Percentiles rank a stretch among this genome's conserved stretches.
phyloP scores from a whole-genome alignment of 2,113 vertebrate species.

The Myotis lucifugus region DNA sequence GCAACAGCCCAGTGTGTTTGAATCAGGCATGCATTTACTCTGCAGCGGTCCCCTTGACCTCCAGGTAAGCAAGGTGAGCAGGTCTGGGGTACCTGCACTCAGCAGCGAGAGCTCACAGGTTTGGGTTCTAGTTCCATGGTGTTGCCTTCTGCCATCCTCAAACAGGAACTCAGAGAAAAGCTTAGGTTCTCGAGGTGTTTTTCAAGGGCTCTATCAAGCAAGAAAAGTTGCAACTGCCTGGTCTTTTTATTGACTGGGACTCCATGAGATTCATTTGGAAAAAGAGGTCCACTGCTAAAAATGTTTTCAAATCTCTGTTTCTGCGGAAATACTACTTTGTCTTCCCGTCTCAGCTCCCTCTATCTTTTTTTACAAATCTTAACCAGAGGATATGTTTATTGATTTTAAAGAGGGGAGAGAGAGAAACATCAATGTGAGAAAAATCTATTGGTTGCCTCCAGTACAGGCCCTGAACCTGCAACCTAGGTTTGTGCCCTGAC shows the following conservation, averaged over 20 bases:
- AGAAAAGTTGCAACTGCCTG: background rate
- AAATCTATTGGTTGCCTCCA: background rate
- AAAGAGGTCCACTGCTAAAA: background rate
- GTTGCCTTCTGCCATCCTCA: background rate
- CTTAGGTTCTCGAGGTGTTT: background rate
- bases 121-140: background rate
- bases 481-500: background rate
- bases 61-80: background rate
- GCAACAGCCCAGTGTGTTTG: slow-evolving; percentile 6
- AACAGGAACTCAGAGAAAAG: background rate
- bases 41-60: slow-evolving; percentile 31
- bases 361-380: background rate
- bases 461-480: background rate
- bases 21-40: slow-evolving; percentile 37
- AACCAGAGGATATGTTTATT: background rate
- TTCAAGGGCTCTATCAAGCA: background rate
- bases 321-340: background rate
- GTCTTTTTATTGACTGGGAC: background rate
- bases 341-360: background rate
- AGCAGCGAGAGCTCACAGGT: background rate
- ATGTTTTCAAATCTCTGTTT: background rate
- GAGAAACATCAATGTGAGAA: background rate
- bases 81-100: background rate
- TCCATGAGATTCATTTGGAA: background rate
- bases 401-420: background rate